These are phyloP conservation scores for Macrochelys suwanniensis DNA, from an alignment of 2,797 vertebrate species.

Conservation along the genomic window DNA sequence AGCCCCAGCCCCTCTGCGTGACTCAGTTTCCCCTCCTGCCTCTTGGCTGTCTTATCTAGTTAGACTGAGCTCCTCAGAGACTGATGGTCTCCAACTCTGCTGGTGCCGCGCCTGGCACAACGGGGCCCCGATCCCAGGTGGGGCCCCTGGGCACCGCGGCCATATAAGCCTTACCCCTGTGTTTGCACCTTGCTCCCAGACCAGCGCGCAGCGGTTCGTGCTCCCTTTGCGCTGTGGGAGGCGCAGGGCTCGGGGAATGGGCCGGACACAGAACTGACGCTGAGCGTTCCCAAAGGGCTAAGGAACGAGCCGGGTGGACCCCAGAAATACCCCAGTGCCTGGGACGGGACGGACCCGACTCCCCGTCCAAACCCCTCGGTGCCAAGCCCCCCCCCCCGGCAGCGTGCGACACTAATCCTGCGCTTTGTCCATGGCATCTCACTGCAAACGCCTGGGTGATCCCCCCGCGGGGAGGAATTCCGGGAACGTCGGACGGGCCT, in stretches of 20 bases:
- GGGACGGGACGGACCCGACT: background rate
- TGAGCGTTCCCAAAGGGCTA: background rate
- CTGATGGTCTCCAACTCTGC: too few relatives aligned
- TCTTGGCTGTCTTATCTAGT: background rate
- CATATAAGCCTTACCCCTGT: background rate
- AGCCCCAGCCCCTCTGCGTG: too few relatives aligned
- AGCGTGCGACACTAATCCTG: background rate
- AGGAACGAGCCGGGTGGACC: too few relatives aligned
- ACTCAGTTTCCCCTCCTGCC: too few relatives aligned
- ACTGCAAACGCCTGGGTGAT: background rate
- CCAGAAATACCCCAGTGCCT: fast-evolving
- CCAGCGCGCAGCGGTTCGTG: fast-evolving
- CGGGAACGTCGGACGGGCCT: background rate
- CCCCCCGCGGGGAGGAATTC: background rate
- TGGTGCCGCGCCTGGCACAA: too few relatives aligned
- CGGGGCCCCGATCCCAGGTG: too few relatives aligned
- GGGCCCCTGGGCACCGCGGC: background rate
- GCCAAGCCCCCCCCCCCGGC: too few relatives aligned
- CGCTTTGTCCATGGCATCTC: background rate
- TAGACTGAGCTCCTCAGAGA: background rate
- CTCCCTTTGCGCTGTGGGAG: background rate
- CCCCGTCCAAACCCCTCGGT: background rate
- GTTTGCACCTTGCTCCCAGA: background rate
- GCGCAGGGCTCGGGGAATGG: too few relatives aligned
- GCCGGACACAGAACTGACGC: background rate